A percentile compares a stretch with the other conserved stretches of the same genome.
phyloP scores from a whole-genome alignment of 37 sponge, comb jelly and placozoan genomes.

The Lycopodina hypogea region DNA sequence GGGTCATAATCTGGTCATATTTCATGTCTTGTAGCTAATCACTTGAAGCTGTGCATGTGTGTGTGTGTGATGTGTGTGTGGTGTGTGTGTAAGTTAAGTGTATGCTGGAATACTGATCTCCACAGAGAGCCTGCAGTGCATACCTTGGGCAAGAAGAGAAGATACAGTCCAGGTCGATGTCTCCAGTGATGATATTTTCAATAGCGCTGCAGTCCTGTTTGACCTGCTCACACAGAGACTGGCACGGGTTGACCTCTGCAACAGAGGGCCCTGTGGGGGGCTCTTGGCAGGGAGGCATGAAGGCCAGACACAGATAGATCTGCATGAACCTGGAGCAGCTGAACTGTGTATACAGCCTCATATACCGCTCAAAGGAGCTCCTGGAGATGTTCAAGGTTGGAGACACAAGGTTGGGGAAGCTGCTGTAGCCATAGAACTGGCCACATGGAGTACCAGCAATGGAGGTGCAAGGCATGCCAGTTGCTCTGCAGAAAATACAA shows the following conservation, averaged over 20 bases:
- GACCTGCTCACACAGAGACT: slow-evolving; percentile 15
- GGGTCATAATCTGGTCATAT: too few relatives aligned
- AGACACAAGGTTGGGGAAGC: slow-evolving; percentile 21
- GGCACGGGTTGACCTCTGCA: slow-evolving; percentile 1
- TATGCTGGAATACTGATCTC: neutral
- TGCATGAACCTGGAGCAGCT: slow-evolving; percentile 10
- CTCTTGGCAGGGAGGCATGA: slow-evolving; percentile 19
- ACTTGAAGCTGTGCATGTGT: too few relatives aligned
- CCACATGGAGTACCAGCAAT: neutral
- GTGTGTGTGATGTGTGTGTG: too few relatives aligned
- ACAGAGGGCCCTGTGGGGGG: neutral
- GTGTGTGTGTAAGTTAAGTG: too few relatives aligned
- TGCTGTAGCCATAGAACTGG: slow-evolving; percentile 12
- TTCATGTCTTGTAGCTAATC: too few relatives aligned
- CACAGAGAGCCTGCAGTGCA: neutral
- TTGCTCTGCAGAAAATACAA: neutral
- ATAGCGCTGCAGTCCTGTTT: neutral
- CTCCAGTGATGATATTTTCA: neutral
- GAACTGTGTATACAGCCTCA: neutral
- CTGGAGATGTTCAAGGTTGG: neutral
- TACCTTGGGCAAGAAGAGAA: neutral
- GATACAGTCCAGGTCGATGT: slow-evolving; percentile 3
- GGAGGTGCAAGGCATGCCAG: neutral
- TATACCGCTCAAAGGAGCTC: neutral
- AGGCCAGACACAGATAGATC: slow-evolving; percentile 31